Evolutionary conservation across 1,140 invertebrate species (phyloP), one percentile per base, ranked within the genome.

Genomic region (Drosophila novamexicana): DNA sequence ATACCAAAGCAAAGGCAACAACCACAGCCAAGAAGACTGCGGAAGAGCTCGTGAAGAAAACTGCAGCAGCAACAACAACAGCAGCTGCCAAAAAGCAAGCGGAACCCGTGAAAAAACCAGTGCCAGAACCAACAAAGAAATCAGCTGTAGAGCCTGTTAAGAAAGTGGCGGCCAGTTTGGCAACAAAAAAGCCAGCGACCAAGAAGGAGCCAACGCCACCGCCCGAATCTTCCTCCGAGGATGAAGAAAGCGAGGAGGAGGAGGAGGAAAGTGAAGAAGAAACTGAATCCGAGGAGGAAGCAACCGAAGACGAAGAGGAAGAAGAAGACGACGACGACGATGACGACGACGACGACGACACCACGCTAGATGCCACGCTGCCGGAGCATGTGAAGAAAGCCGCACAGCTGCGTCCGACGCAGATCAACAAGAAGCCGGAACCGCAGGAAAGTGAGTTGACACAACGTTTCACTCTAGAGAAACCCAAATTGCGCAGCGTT

Each of bases 381-480:
- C 88, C 85, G 37, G 85, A 89, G 70, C 85, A 90, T 45, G 67
- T 90, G 44, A 83, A 89, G 65, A 89, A 89, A 42, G 85, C 84
- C 7, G 62, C 80, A 37, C 84, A 89, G 42, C 58, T 89, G 65
- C 74, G 84, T 8, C 84, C 84, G 9, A 89, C 84, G 36, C 66
- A 72, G 74, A 79, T 71, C 80, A 91, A 86, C 80, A 91, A 88
- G 59, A 67, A 65, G 40, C 37, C 74, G 68, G 81, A 84, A 34
- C 71, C 79, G 14, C 42, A 50, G 79, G 81, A 82, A 90, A 90
- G 86, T 90, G 86, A 90, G 86, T 90, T 90, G 64, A 90, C 80
- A 82, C 79, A 90, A 53, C 90, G 90, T 79, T 92, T 92, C 74
- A 83, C 83, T 44, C 14, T 91, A 71, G 91, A 92, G 78, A 92